Evolutionary conservation across 2,113 vertebrate species (phyloP).

Genomic region (Chitala chitala): DNA sequence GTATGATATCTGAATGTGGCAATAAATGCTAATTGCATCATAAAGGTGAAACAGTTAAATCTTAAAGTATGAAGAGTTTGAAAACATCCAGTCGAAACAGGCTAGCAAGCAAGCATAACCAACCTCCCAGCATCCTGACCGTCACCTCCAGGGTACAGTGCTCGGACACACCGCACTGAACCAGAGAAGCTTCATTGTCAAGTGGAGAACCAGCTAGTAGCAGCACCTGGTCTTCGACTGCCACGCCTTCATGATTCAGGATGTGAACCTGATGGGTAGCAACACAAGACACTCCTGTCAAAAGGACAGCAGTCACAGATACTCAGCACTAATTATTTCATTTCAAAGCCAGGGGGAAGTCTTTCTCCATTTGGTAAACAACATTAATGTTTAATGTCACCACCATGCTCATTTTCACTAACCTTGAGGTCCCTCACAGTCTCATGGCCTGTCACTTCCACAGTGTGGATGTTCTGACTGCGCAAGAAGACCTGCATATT

Average conservation of each 20-base stretch:
- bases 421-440: constrained; percentile 82
- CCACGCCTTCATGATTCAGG: constrained; percentile 63
- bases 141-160: constrained; percentile 65
- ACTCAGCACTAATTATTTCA: background rate
- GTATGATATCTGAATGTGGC: too few relatives aligned
- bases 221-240: constrained; percentile 65
- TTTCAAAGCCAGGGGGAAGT: background rate
- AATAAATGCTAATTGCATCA: too few relatives aligned
- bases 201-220: constrained; percentile 64
- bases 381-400: background rate
- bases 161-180: constrained; percentile 60
- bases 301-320: background rate
- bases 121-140: constrained; percentile 69
- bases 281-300: constrained; percentile 5
- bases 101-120: background rate
- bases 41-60: background rate
- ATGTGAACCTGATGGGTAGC: constrained; percentile 54
- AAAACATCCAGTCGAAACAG: background rate
- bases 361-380: too few relatives aligned
- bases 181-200: constrained; percentile 57
- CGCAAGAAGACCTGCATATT: constrained; percentile 87
- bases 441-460: constrained; percentile 82
- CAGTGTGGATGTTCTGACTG: constrained; percentile 75
- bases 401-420: constrained; percentile 12
- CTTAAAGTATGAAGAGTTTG: too few relatives aligned